phyloP scores from a whole-genome alignment of 2,797 vertebrate genomes.

The Danio choprae region DNA sequence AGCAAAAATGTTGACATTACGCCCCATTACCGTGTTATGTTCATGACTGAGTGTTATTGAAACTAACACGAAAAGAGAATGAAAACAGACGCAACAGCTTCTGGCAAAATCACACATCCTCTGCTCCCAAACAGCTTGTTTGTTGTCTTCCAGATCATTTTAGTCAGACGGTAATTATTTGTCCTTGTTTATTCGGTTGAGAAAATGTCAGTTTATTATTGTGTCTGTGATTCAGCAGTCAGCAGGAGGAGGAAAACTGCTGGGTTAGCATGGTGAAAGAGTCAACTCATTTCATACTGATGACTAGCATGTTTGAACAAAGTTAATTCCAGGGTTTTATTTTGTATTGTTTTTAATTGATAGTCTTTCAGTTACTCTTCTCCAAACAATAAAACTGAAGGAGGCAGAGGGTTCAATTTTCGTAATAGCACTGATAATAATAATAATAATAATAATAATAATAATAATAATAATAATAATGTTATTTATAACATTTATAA shows the following conservation, averaged over 20 bases:
- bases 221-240: constrained; percentile 30
- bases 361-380: too few species aligned
- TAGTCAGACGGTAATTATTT: constrained; percentile 10
- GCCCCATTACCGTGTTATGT: not conserved
- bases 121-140: not conserved
- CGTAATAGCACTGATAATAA: too few species aligned
- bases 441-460: too few species aligned
- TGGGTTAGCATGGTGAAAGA: constrained; percentile 40
- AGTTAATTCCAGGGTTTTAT: too few species aligned
- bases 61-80: not conserved
- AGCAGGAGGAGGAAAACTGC: constrained; percentile 36
- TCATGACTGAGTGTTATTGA: not conserved
- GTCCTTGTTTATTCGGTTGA: not conserved
- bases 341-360: too few species aligned
- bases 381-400: too few species aligned
- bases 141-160: constrained; percentile 14
- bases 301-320: too few species aligned
- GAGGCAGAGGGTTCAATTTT: too few species aligned
- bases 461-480: too few species aligned
- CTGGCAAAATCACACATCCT: not conserved
- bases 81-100: not conserved
- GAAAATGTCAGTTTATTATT: constrained; percentile 45
- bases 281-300: constrained; percentile 42
- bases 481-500: too few species aligned
- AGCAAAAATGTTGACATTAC: constrained; percentile 2